Conservation (phyloP, 2,113 vertebrate genomes). For the Mobula hypostoma region DNA sequence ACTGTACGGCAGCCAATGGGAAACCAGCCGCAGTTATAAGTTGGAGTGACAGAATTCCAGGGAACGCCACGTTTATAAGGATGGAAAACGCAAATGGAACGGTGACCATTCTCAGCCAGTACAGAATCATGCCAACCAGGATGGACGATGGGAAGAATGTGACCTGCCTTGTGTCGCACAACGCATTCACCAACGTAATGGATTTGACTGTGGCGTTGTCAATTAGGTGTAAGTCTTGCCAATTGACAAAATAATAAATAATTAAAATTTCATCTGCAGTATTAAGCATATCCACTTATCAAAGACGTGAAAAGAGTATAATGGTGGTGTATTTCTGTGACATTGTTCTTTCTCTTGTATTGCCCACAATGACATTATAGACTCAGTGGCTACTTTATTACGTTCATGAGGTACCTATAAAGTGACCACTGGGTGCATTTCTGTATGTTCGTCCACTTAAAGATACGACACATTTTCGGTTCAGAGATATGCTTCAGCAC, state of each 20-base stretch:
- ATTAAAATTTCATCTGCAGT: no score
- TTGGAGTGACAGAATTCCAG: slow-evolving; percentile 59
- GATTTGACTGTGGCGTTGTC: slow-evolving; percentile 53
- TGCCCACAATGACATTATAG: no score
- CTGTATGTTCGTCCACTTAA: no score
- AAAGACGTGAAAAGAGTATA: no score
- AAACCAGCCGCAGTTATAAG: slow-evolving; percentile 62
- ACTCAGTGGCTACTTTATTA: no score
- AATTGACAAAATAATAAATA: not conserved
- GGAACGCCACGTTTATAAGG: slow-evolving; percentile 43
- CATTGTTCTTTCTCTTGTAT: no score
- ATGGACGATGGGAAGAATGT: slow-evolving; percentile 60
- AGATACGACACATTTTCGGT: no score
- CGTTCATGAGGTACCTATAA: no score
- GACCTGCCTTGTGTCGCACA: slow-evolving; percentile 64
- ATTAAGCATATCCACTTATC: no score
- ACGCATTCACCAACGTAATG: slow-evolving; percentile 52
- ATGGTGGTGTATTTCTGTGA: no score
- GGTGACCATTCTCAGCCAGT: slow-evolving; percentile 61
- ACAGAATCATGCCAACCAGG: slow-evolving; percentile 55
- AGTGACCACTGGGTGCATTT: no score
- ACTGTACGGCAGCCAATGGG: slow-evolving; percentile 63
- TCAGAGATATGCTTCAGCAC: no score
- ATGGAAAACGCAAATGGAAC: slow-evolving; percentile 56
- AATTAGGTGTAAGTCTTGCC: slow-evolving; percentile 58